Percentiles rank a stretch among this genome's conserved stretches.
Conservation (phyloP, 2,888 invertebrate species). For the Hypomecis punctinalis region DNA sequence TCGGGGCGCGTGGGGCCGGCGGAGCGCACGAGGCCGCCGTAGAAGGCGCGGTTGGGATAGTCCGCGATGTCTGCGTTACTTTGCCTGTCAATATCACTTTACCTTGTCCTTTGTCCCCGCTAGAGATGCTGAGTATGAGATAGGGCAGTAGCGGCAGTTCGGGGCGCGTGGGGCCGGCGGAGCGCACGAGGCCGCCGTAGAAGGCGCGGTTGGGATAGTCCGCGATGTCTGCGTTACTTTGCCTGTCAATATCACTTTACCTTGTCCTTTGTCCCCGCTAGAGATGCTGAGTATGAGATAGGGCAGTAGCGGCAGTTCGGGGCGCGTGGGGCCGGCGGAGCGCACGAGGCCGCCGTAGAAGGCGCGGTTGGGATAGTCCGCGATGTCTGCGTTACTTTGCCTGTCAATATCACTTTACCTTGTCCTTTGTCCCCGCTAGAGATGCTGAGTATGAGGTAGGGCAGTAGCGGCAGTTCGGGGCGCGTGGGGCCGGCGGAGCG, state of each 20-base stretch:
- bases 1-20: no score
- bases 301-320: neutral
- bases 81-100: slow-evolving; percentile 1
- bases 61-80: neutral
- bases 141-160: neutral
- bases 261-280: slow-evolving; percentile 50
- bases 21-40: no score
- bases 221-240: neutral
- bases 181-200: no score
- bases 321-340: no score
- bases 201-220: no score
- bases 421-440: slow-evolving; percentile 72
- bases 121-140: slow-evolving; percentile 8
- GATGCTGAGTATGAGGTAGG: slow-evolving; percentile 66
- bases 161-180: no score
- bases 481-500: slow-evolving; percentile 54
- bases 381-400: neutral
- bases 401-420: slow-evolving; percentile 50
- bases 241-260: slow-evolving; percentile 46
- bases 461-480: slow-evolving; percentile 53
- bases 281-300: slow-evolving; percentile 12
- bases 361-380: no score
- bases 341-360: no score
- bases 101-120: slow-evolving; percentile 11
- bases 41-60: no score